Percentiles rank a stretch among this genome's conserved stretches.
These are phyloP conservation scores for Benitochromis conjunctus DNA, from an alignment of 2,113 vertebrate genomes.

Conservation along the genomic window DNA sequence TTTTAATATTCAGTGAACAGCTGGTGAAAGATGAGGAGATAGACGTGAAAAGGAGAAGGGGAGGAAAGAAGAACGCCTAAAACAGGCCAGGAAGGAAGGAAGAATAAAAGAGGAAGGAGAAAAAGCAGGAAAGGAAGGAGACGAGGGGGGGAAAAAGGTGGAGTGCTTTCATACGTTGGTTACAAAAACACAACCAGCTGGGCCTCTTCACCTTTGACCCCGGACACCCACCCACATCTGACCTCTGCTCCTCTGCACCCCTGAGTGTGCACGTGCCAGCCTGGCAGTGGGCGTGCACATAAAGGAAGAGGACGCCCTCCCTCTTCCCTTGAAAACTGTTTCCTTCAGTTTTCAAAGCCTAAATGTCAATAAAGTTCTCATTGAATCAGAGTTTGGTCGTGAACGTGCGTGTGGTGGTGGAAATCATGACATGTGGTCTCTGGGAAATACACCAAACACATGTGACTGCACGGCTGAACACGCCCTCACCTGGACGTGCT, in stretches of 20 bases:
- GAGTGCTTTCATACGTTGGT: conserved; percentile 15
- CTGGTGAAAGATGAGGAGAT: too few relatives aligned
- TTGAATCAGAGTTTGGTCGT: not conserved
- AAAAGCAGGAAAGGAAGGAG: not conserved
- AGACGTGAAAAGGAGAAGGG: not conserved
- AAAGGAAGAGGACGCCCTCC: not conserved
- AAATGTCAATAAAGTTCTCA: not conserved
- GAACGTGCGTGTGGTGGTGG: not conserved
- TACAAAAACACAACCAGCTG: conserved; percentile 56
- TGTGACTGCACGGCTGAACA: fast-evolving
- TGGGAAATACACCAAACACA: fast-evolving
- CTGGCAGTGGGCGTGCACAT: not conserved
- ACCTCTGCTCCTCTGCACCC: not conserved
- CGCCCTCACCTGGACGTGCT: conserved; percentile 78
- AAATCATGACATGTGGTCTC: not conserved
- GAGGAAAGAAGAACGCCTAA: not conserved
- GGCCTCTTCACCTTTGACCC: conserved; percentile 52
- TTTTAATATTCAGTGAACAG: not conserved
- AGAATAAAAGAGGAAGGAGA: not conserved
- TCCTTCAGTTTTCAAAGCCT: not conserved
- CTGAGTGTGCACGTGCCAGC: not conserved
- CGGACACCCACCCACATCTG: not conserved
- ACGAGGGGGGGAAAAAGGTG: not conserved
- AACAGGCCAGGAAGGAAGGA: not conserved
- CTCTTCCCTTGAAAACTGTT: not conserved